Base-by-base conservation (phyloP, 2,797 vertebrate species). In the Hydrolagus colliei region DNA sequence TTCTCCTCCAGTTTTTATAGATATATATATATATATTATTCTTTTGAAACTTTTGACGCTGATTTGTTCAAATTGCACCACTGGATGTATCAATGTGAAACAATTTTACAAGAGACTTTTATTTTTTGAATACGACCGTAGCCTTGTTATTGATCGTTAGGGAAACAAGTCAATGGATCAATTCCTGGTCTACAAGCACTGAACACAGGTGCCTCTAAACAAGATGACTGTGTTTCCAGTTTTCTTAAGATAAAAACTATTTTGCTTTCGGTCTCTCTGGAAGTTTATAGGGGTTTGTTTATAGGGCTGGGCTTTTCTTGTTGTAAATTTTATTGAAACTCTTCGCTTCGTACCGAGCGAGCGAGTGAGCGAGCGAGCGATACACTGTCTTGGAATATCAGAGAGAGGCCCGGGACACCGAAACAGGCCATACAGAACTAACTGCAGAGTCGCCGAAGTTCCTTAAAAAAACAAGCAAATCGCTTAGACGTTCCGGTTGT, bases 401-500 rank as follows among this genome's bases (percentile, higher is more conserved):
- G 65, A 84, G 65, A 84, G 79, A 65, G 41, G 41, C 41, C 79
- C 68, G 79, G 79, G 68, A 84, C 65, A 84, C 65, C 79, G 41
- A 84, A 84, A 84, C 65, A 84, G 79, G 67, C 68, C 63, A 84
- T 65, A 84, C 16, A 84, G 79, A 68, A 84, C 65, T 52, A 84
- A 84, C 79, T 84, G 79, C 79, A 84, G 65, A 84, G 32, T 18
- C 68, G 65, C 20, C 18, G 32, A 41, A 84, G 65, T 84, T 52
- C 41, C 79, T 71, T 84, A 84, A 18, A 84, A 27, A 52, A 52
- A 52, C 41, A 52, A 84, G 79, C 65, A 71, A 89, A 92, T 95
- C 93, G 95, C 93, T 95, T 52, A 93, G 92, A 94, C 90, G 91
- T 95, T 95, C 90, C 94, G 94, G 93, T 94, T 95, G 91, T 95